These are phyloP conservation scores for Embidobia sp. DNA, from an alignment of 2,888 invertebrate genomes.

Conservation along the genomic window DNA sequence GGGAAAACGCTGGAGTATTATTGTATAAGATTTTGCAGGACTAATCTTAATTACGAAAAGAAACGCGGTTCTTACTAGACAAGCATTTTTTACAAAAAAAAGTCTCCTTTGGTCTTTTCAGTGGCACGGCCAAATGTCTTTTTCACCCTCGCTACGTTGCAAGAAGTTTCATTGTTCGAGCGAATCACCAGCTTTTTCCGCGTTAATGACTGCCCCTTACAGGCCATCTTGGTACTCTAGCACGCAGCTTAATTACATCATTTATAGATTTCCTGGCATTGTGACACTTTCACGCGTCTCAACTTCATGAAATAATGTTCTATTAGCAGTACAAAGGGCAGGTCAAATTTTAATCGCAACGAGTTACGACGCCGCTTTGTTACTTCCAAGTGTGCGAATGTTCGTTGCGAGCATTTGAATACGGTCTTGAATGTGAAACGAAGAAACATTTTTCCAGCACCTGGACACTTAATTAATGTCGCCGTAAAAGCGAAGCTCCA, in stretches of 20 bases:
- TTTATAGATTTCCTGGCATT: conserved; percentile 71
- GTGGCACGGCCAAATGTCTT: conserved; percentile 62
- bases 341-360: conserved; percentile 74
- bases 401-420: conserved; percentile 32
- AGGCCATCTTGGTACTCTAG: conserved; percentile 66
- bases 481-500: conserved; percentile 4
- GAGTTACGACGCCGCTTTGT: conserved; percentile 60
- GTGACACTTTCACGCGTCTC: conserved; percentile 69
- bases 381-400: conserved; percentile 18
- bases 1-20: conserved; percentile 28
- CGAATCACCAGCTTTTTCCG: conserved; percentile 70
- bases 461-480: conserved; percentile 23
- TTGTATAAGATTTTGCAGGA: conserved; percentile 47
- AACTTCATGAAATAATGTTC: conserved; percentile 70
- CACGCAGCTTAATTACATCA: conserved; percentile 73
- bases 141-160: conserved; percentile 56
- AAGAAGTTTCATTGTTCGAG: conserved; percentile 71
- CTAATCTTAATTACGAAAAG: conserved; percentile 57
- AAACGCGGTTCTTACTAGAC: conserved; percentile 38
- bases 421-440: conserved; percentile 13
- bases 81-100: conserved; percentile 58
- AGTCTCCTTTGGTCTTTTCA: conserved; percentile 57
- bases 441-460: conserved; percentile 47
- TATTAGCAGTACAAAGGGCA: conserved; percentile 76
- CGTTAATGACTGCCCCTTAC: conserved; percentile 74